Percentiles rank a stretch among this genome's conserved stretches.
These are phyloP conservation scores for Andrena bucephala DNA, from an alignment of 2,888 invertebrate species.

Conservation along the genomic window DNA sequence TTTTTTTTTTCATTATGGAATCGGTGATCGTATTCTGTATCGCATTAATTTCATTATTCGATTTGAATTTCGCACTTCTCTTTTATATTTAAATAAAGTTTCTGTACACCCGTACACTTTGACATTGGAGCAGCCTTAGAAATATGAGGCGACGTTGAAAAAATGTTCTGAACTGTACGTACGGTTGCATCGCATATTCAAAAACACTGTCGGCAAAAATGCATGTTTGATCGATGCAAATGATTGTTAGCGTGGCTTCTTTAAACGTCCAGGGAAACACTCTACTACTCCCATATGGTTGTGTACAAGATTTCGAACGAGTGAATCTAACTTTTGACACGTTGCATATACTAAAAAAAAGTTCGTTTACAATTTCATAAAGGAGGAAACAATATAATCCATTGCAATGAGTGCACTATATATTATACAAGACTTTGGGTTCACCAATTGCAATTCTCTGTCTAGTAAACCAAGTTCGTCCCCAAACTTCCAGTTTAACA, in stretches of 20 bases:
- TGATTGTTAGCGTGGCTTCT: conserved; percentile 23
- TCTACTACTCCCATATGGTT: conserved; percentile 15
- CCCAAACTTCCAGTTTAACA: conserved; percentile 44
- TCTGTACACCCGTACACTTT: conserved; percentile 33
- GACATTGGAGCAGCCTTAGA: conserved; percentile 45
- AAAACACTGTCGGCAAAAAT: conserved; percentile 50
- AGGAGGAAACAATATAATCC: conserved; percentile 26
- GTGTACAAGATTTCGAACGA: conserved; percentile 33
- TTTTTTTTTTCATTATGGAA: conserved; percentile 21
- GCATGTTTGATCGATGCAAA: conserved; percentile 45
- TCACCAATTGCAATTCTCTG: conserved; percentile 32
- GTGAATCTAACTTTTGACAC: conserved; percentile 15
- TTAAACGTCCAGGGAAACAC: conserved; percentile 29
- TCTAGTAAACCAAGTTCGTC: conserved; percentile 30
- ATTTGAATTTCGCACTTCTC: conserved; percentile 27
- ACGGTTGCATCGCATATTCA: conserved; percentile 18
- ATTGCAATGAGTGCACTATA: conserved; percentile 26
- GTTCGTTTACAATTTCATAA: conserved; percentile 4
- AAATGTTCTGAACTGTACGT: conserved; percentile 32
- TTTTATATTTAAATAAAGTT: conserved; percentile 29
- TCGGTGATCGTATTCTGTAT: conserved; percentile 39
- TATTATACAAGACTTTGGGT: conserved; percentile 33
- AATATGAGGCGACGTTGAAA: conserved; percentile 33
- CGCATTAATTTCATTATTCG: conserved; percentile 52
- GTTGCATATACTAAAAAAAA: conserved; percentile 20